Percentiles rank a stretch among this genome's conserved stretches.
Conservation (phyloP, 92 coral and sea anemone species). For the Anthopleura xanthogrammica region DNA sequence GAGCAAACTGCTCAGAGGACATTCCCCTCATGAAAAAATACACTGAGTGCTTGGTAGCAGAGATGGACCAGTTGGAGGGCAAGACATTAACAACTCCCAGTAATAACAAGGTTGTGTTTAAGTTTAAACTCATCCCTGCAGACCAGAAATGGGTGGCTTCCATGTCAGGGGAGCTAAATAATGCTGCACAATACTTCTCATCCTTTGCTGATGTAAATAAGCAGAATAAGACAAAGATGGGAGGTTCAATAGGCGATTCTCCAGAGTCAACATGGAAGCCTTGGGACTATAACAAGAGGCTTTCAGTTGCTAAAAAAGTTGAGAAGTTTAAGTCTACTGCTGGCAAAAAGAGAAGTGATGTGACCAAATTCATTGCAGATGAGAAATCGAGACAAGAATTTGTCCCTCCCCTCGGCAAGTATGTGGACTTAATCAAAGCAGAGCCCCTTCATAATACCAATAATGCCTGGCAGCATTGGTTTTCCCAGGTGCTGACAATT, state of each 20-base stretch:
- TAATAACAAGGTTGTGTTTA: constrained; percentile 29
- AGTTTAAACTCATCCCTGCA: constrained; percentile 46
- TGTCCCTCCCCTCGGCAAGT: constrained; percentile 55
- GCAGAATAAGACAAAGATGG: constrained; percentile 24
- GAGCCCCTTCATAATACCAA: constrained; percentile 64
- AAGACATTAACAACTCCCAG: constrained; percentile 36
- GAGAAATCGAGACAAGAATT: constrained; percentile 54
- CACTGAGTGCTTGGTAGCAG: constrained; percentile 41
- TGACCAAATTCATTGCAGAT: constrained; percentile 42
- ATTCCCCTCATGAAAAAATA: constrained; percentile 42
- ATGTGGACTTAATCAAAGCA: constrained; percentile 49
- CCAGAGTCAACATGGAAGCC: constrained; percentile 51
- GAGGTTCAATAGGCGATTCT: constrained; percentile 50
- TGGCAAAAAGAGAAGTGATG: not conserved
- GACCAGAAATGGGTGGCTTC: constrained; percentile 70
- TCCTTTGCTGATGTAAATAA: constrained; percentile 62
- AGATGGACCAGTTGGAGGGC: constrained; percentile 59
- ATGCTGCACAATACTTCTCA: constrained; percentile 55
- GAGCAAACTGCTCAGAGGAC: constrained; percentile 64
- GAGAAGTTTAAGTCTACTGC: constrained; percentile 13
- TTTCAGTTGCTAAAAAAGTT: constrained; percentile 37
- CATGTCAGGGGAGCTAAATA: constrained; percentile 57
- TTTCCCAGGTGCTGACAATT: constrained; percentile 26
- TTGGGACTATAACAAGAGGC: constrained; percentile 38
- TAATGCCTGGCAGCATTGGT: constrained; percentile 76